Base-by-base conservation (phyloP, 2,888 invertebrate genomes). In the Serripes groenlandicus region DNA sequence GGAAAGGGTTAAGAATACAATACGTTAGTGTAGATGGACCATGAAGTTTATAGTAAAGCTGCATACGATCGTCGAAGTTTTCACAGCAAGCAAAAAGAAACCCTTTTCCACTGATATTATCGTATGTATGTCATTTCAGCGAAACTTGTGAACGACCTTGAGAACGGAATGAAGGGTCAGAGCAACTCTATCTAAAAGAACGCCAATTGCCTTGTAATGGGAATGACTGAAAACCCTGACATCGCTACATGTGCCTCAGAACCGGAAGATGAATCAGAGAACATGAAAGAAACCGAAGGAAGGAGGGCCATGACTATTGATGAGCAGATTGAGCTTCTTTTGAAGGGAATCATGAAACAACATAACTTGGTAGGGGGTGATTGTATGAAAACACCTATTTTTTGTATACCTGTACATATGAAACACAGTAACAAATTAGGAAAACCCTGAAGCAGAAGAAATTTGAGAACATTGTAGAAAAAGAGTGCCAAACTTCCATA, bases 161-260 rank as follows among this genome's bases (percentile, higher is more conserved):
- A 62, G 62, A 15, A 26, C 11, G 62, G 62, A 2, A 62, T 62
- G 62, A 34, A 62, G 28, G 2, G 21, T 11, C 23, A 28, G 34
- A 32, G 62, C 34, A 62, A 62, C 34, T 3, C 34, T n/a, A 62
- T 62, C 32, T 62, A 28, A 30, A 23, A 21, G 3, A 62, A 62
- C 34, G 26, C 62, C 11, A 34, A n/a, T 1, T 62, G 62, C 28
- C 62, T 62, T 9, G 30, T 34, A 5, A 30, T 62, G 32, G 62
- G 62, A 15, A 32, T 62, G 62, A 62, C n/a, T 21, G 62, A 34
- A 21, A n/a, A 62, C 62, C 62, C 30, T 32, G 21, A 62, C 15
- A 3, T 62, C 7, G 34, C 3, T 3, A 5, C 58, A 21, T 58
- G 58, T 58, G 58, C 26, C 15, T 23, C 23, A 7, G 58, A 28